Base-by-base conservation (phyloP, 2,113 vertebrate species). In the Alethe castanea region DNA sequence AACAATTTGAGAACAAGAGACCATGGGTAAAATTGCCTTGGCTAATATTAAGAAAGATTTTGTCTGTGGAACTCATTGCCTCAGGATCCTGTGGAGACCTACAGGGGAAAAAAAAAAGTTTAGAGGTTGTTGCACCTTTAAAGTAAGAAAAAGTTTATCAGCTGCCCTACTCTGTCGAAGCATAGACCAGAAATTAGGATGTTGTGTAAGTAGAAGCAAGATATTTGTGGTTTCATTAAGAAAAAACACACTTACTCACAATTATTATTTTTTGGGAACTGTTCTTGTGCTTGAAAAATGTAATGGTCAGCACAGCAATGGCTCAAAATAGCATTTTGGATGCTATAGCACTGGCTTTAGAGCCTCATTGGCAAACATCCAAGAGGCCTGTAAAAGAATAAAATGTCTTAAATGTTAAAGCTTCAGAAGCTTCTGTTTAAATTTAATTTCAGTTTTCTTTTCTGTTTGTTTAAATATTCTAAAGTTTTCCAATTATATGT, bases 301-400 rank as follows among this genome's bases (percentile, higher is more conserved):
- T 95, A 81, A 67, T 42, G 93, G 95, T 95, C 96, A 96, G 95
- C 95, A 91, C 25, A 83, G 81, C 74, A 70, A 9, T 50, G 42
- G 67, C 81, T 97, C 85, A 91, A 95, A 97, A 97, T 94, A 97
- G 95, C 50, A 13, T 86, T 92, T 94, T 88, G 81, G 76, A 93
- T 93, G 74, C 69, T 88, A 31, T 60, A 93, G 78, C 54, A 14
- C 78, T 96, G 90, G 79, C 57, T 71, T 94, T 81, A 73, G 38
- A 90, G 60, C 80, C 54, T 53, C 5, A 1, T 0, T 93, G 96
- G 92, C 71, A 67, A 62, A 40, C 23, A 66, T 79, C 72, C 83
- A 96, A n/a, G 67, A 60, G 45, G 52, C 38, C 33, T 85, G 38
- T 88, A 52, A 80, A 80, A 91, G 40, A 72, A 66, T 31, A 78